Conservation (phyloP, 2,113 vertebrate genomes). For the Zosterops hypoxanthus region DNA sequence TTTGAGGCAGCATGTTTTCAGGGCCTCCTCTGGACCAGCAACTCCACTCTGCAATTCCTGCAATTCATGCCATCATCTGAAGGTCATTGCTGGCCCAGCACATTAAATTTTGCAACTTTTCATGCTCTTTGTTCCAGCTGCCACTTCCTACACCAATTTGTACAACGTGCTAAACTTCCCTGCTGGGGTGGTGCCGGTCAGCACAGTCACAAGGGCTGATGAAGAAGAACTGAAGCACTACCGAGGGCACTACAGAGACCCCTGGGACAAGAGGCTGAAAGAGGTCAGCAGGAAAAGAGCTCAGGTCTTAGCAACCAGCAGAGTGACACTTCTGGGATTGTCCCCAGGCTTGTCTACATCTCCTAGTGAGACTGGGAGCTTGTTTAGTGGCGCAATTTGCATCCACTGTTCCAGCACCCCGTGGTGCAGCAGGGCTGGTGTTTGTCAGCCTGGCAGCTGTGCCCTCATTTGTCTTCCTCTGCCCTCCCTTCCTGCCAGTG, state of each 20-base stretch:
- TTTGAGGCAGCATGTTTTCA: neutral
- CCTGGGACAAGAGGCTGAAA: conserved; percentile 76
- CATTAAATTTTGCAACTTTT: neutral
- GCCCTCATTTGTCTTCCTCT: neutral
- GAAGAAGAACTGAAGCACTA: conserved; percentile 81
- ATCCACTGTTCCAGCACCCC: rapidly evolving
- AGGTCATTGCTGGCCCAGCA: neutral
- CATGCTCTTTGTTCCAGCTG: conserved; percentile 62
- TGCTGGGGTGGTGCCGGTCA: conserved; percentile 83
- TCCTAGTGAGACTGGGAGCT: neutral
- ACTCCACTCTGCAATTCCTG: neutral
- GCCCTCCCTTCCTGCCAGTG: neutral
- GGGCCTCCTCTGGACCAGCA: neutral
- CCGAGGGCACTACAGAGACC: conserved; percentile 75
- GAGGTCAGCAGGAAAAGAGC: conserved; percentile 68
- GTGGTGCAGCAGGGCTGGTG: neutral
- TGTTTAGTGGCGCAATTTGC: rapidly evolving
- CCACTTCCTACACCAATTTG: conserved; percentile 66
- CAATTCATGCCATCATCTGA: neutral
- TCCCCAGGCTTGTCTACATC: neutral
- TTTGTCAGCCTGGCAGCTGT: neutral
- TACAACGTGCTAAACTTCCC: conserved; percentile 89
- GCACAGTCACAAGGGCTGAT: conserved; percentile 78
- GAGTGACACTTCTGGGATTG: neutral
- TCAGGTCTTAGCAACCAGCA: neutral